Evolutionary conservation across 2,888 invertebrate species (phyloP).

Genomic region (Dryomyza anilis): DNA sequence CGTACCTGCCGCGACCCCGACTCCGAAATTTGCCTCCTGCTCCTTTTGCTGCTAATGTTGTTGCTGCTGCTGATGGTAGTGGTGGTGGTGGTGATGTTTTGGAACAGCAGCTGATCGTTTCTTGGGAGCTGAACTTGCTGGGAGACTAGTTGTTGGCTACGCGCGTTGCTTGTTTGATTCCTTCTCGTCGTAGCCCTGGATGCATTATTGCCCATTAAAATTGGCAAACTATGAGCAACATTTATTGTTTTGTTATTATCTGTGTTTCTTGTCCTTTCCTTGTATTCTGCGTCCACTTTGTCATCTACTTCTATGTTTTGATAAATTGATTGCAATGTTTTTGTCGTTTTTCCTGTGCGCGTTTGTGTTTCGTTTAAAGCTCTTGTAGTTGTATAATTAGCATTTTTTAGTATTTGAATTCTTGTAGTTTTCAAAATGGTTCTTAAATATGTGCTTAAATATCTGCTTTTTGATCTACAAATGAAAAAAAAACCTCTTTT

Average conservation of each 20-base stretch:
- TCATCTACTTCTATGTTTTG: background rate
- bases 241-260: conserved; percentile 26
- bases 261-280: conserved; percentile 24
- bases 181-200: no score
- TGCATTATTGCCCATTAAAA: conserved; percentile 46
- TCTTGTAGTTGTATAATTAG: background rate
- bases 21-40: no score
- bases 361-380: conserved; percentile 11
- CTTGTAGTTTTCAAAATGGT: background rate
- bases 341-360: conserved; percentile 1
- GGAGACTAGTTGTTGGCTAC: conserved; percentile 14
- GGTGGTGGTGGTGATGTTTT: conserved; percentile 8
- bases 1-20: conserved; percentile 39
- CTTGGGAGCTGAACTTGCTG: conserved; percentile 33
- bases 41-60: no score
- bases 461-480: no score
- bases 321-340: conserved; percentile 1
- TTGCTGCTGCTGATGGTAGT: conserved; percentile 23
- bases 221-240: conserved; percentile 18
- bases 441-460: background rate
- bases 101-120: conserved; percentile 33
- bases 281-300: conserved; percentile 8
- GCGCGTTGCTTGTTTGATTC: conserved; percentile 31
- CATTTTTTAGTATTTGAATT: background rate
- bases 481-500: no score